Evolutionary conservation across 2,888 invertebrate species (phyloP).

Genomic region (Frankliniella intonsa): DNA sequence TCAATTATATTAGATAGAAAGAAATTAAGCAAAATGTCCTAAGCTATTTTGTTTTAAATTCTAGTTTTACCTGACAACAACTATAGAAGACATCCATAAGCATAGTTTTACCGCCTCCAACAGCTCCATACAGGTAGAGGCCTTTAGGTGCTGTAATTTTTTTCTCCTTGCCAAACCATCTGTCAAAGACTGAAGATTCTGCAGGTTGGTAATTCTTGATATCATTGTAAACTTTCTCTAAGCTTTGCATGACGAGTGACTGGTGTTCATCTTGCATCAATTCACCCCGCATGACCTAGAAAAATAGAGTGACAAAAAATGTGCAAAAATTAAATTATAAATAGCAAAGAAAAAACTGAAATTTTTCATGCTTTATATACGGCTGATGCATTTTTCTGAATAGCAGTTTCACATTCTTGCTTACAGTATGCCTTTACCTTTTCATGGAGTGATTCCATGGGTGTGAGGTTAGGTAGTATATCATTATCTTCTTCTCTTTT

Average conservation of each 20-base stretch:
- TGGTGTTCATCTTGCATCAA: slow-evolving; percentile 62
- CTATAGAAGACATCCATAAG: slow-evolving; percentile 97
- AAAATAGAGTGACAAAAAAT: neutral
- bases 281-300: slow-evolving; percentile 20
- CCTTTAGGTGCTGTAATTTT: slow-evolving; percentile 61
- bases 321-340: neutral
- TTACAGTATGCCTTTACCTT: neutral
- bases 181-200: slow-evolving; percentile 47
- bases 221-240: slow-evolving; percentile 66
- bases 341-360: neutral
- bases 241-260: slow-evolving; percentile 58
- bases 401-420: neutral
- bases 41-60: neutral
- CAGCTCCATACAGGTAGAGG: slow-evolving; percentile 83
- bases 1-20: neutral
- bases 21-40: neutral
- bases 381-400: neutral
- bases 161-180: slow-evolving; percentile 43
- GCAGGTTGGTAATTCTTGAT: slow-evolving; percentile 57
- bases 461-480: neutral
- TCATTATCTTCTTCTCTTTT: neutral
- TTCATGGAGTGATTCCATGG: slow-evolving; percentile 4
- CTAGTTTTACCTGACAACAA: slow-evolving; percentile 54
- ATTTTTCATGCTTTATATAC: no score
- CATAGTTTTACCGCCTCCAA: slow-evolving; percentile 97